phyloP scores from a whole-genome alignment of 2,888 invertebrate species.

The Eupithecia centaureata region DNA sequence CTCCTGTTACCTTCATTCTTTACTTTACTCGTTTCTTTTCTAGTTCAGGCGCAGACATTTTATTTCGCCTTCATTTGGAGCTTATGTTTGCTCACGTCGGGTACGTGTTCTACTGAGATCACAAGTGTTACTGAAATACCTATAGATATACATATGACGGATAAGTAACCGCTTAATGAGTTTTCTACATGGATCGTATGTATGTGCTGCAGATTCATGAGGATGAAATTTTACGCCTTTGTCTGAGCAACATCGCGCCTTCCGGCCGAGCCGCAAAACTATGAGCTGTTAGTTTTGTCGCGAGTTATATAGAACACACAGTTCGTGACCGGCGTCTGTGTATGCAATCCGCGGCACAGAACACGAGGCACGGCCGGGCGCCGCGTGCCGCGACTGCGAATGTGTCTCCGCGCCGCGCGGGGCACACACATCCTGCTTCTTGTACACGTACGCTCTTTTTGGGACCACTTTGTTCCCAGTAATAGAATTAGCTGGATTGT shows the following conservation, averaged over 20 bases:
- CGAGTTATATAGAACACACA: constrained; percentile 50
- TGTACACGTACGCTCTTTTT: constrained; percentile 15
- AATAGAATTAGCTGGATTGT: constrained; percentile 30
- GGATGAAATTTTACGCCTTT: no score
- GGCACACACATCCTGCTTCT: constrained; percentile 6
- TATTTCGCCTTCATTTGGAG: neutral
- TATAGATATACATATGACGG: neutral
- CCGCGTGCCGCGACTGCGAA: constrained; percentile 36
- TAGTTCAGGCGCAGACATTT: constrained; percentile 15
- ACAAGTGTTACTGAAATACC: no score
- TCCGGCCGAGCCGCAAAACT: constrained; percentile 33
- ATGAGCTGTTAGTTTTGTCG: constrained; percentile 50
- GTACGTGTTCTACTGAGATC: neutral
- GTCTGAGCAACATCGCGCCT: neutral
- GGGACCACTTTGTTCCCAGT: constrained; percentile 8
- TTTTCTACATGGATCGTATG: neutral
- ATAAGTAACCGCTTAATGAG: neutral
- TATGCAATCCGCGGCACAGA: constrained; percentile 59
- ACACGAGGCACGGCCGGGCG: constrained; percentile 38
- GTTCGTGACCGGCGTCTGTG: constrained; percentile 64
- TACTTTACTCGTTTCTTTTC: constrained; percentile 26
- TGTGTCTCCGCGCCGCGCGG: constrained; percentile 8
- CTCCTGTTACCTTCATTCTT: constrained; percentile 32
- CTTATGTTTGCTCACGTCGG: neutral
- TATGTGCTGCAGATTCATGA: neutral